Evolutionary conservation across 2,113 vertebrate genomes (phyloP).

Genomic region (Nothobranchius furzeri): DNA sequence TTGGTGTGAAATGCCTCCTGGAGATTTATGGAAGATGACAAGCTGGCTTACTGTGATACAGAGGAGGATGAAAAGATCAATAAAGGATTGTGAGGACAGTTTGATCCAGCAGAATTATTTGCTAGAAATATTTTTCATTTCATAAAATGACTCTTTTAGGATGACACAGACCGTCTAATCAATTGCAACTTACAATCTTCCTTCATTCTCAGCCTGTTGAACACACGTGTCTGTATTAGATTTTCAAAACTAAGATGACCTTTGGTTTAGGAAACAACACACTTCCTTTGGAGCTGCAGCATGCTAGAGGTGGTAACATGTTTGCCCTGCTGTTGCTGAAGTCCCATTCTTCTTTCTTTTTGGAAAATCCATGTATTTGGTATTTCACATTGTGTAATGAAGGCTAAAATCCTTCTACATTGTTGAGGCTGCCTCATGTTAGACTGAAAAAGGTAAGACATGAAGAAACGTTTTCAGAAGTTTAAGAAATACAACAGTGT

Average conservation of each 20-base stretch:
- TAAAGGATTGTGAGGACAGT: conserved; percentile 12
- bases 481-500: conserved; percentile 13
- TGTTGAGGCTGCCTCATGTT: not conserved
- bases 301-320: not conserved
- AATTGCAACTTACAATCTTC: no score
- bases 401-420: not conserved
- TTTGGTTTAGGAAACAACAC: no score
- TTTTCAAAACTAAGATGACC: no score
- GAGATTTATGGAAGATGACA: conserved; percentile 26
- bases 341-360: not conserved
- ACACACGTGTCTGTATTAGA: no score
- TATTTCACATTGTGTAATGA: conserved; percentile 7
- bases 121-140: conserved; percentile 13
- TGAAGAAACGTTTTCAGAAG: not conserved
- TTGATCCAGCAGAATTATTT: conserved; percentile 29
- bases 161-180: no score
- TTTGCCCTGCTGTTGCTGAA: not conserved
- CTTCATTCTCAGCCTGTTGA: no score
- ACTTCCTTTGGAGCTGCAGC: no score
- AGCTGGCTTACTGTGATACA: conserved; percentile 2
- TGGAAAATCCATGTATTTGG: not conserved
- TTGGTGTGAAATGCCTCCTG: conserved; percentile 20
- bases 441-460: conserved; percentile 10
- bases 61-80: conserved; percentile 23
- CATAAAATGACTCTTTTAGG: no score